Evolutionary conservation across 2,113 vertebrate genomes (phyloP).

Genomic region (Sturnus vulgaris): DNA sequence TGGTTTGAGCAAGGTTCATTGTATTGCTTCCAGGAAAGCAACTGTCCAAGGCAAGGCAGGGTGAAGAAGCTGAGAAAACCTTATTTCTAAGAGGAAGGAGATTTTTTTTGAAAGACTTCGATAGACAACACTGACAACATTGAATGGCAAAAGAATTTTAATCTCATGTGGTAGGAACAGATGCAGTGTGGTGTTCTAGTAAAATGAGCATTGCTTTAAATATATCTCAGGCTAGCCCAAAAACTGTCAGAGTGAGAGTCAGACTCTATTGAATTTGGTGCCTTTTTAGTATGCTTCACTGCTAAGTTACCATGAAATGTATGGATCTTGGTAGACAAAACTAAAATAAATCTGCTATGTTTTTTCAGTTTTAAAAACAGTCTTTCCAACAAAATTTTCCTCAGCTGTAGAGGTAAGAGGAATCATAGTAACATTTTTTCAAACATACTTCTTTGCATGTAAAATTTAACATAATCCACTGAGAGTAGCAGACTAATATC

Average conservation of each 20-base stretch:
- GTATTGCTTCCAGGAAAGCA: background rate
- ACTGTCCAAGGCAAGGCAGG: background rate
- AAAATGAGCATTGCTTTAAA: background rate
- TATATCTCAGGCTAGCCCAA: background rate
- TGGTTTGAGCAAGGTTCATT: background rate
- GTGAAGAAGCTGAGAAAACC: background rate
- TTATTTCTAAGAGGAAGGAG: background rate
- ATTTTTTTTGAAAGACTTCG: background rate
- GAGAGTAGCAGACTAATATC: background rate
- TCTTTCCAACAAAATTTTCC: background rate
- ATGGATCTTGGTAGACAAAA: background rate
- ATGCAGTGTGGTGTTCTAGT: background rate
- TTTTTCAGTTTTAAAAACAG: slow-evolving; percentile 4
- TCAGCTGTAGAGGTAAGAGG: background rate
- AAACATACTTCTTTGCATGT: background rate
- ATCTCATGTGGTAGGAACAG: accelerated
- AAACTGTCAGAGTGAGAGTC: background rate
- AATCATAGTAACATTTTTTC: background rate
- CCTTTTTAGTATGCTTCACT: background rate
- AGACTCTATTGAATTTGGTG: background rate
- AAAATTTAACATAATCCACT: background rate
- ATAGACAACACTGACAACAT: background rate
- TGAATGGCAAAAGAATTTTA: background rate
- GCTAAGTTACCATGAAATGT: background rate
- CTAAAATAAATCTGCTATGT: background rate